Base-by-base conservation (phyloP, 2,888 invertebrate genomes). In the Seira ritae region DNA sequence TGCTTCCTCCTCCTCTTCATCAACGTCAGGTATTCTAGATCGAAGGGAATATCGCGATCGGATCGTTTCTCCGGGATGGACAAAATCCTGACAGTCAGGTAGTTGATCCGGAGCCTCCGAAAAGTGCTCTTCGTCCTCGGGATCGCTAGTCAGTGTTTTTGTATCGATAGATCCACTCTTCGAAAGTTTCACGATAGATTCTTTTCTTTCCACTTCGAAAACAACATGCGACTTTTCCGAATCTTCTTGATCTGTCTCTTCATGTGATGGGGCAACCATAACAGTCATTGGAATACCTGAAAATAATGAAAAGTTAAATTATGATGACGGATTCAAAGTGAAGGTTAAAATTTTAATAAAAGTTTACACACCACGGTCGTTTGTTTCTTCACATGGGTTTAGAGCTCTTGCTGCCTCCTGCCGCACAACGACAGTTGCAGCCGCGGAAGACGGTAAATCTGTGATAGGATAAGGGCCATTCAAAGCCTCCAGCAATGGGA, bases 401-500 rank as follows among this genome's bases (percentile, higher is more conserved):
- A 89, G 55, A 12, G 79, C 74, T 60, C 89, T 74, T 10, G 87
- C 88, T 8, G 88, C 88, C 79, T 88, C 88, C 50, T 87, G 87
- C 6, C 85, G 62, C 2, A 82, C 79, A 1, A 85, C 76, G 20
- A 81, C 46, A 8, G 84, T 78, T 1, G 87, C 85, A 24, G 88
- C 88, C 20, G 87, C 82, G n/a, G 85, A 75, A 0, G 85, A 84
- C 19, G 85, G 67, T 46, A 84, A 77, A 46, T 87, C 87, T 0
- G 88, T 87, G 3, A 80, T 78, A 72, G 92, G 92, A 89, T 94
- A 95, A 6, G 97, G 98, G 0, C 98, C 98, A 92, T 98, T 98
- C 75, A 98, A 92, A 1, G 98, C 98, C 92, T 98, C 98, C 88
- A 98, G 96, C 74, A 98, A 92, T 0, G 98, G 96, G 74, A 98